Evolutionary conservation across 2,113 vertebrate species (phyloP).

Genomic region (Microtus oregoni): DNA sequence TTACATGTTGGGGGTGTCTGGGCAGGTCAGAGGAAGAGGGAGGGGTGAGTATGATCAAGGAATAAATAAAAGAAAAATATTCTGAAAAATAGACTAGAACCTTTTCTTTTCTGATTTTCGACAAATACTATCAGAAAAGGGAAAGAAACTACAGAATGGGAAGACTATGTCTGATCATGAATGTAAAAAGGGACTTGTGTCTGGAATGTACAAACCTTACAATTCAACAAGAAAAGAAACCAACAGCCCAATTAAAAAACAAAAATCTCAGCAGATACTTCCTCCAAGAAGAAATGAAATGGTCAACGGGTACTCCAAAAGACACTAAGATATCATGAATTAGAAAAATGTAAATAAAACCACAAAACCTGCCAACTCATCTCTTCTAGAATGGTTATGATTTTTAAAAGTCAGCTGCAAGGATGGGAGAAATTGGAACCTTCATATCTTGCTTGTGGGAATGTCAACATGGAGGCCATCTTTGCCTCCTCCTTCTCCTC

Average conservation of each 20-base stretch:
- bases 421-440: background rate
- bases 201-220: background rate
- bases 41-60: background rate
- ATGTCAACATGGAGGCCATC: background rate
- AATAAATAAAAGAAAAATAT: background rate
- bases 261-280: background rate
- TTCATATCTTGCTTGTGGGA: background rate
- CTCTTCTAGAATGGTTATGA: background rate
- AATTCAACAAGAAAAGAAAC: background rate
- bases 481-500: background rate
- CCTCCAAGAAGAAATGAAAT: constrained; percentile 1
- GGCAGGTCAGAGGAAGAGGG: background rate
- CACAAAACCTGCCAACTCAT: background rate
- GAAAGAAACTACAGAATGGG: background rate
- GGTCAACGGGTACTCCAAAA: background rate
- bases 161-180: constrained; percentile 6
- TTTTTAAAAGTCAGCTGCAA: background rate
- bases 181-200: background rate
- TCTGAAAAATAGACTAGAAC: background rate
- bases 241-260: background rate
- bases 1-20: background rate
- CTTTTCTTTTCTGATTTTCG: background rate
- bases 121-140: background rate
- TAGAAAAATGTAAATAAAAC: constrained; percentile 7
- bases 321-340: background rate